A percentile compares a stretch with the other conserved stretches of the same genome.
Conservation (phyloP, 2,113 vertebrate species). For the Fulmarus glacialis region DNA sequence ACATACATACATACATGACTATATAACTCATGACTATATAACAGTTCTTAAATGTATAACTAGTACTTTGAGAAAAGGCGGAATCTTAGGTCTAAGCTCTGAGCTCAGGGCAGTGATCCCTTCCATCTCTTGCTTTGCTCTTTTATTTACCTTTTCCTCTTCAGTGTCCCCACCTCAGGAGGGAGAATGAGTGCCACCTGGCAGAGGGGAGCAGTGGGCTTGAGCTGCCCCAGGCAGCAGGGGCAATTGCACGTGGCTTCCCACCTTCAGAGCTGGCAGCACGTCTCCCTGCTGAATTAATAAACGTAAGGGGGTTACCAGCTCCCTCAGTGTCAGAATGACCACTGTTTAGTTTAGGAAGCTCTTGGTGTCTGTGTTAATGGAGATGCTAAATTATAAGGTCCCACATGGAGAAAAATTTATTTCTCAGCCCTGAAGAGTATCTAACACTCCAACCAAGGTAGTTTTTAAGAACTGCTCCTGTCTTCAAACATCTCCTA, state of each 20-base stretch:
- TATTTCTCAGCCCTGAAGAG: background rate
- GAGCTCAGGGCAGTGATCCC: background rate
- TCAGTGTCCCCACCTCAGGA: background rate
- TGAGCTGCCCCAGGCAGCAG: background rate
- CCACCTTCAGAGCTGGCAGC: background rate
- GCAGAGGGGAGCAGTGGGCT: background rate
- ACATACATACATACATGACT: background rate
- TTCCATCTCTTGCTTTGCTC: background rate
- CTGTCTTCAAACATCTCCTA: background rate
- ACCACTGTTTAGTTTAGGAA: background rate
- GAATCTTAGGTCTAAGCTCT: background rate
- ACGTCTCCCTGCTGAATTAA: background rate
- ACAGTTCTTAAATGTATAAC: background rate
- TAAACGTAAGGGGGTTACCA: background rate
- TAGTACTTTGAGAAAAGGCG: background rate
- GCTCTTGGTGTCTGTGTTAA: background rate
- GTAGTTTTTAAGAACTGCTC: background rate
- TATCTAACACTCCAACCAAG: background rate
- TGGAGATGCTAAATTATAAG: background rate
- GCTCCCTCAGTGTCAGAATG: background rate
- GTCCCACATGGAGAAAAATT: background rate
- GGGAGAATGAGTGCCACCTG: background rate
- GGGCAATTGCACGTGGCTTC: background rate
- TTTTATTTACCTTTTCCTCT: background rate
- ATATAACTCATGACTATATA: background rate